Base-by-base conservation (phyloP, 2,797 vertebrate genomes). In the Apogon talboti region DNA sequence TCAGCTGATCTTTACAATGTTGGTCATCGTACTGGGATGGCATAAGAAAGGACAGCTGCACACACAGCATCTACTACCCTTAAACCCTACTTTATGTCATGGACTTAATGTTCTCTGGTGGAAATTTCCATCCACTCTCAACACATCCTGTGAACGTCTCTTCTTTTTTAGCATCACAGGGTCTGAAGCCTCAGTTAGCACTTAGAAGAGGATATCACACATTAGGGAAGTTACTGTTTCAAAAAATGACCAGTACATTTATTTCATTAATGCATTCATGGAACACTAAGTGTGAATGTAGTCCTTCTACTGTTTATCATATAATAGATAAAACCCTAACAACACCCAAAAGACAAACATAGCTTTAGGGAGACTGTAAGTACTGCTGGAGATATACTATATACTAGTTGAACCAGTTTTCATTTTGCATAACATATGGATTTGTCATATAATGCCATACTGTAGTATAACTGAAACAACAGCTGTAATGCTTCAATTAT, bases 1-100 rank as follows among this genome's bases (percentile, higher is more conserved):
- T 74, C 51, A 81, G 47, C 60, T 57, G 30, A 61, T 64, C 37
- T 57, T 52, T 66, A 69, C 55, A 16, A 14, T 47, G 18, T 50
- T 49, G 50, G 47, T 52, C 56, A 53, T 45, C 1, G 12, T 35
- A 53, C 35, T 2, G 18, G 15, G 9, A 19, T 52, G 51, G 59
- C 43, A 37, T 57, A 69, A 70, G 52, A 35, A 35, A 48, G 48
- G 48, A 67, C 70, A 28, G 61, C 69, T 69, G 55, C 58, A 51
- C 50, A 71, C 44, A 54, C 51, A 42, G 15, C 41, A 30, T 47
- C 13, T 14, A 16, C 52, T 43, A 35, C 16, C 21, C 24, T 50
- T 24, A 46, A 53, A 56, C 33, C 15, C 50, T 33, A 63, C 35
- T 59, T 57, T 19, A 70, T 44, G 33, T 13, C n/a, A 30, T 13